Conservation (phyloP, 2,888 invertebrate genomes). For the Deroplatys truncata region DNA sequence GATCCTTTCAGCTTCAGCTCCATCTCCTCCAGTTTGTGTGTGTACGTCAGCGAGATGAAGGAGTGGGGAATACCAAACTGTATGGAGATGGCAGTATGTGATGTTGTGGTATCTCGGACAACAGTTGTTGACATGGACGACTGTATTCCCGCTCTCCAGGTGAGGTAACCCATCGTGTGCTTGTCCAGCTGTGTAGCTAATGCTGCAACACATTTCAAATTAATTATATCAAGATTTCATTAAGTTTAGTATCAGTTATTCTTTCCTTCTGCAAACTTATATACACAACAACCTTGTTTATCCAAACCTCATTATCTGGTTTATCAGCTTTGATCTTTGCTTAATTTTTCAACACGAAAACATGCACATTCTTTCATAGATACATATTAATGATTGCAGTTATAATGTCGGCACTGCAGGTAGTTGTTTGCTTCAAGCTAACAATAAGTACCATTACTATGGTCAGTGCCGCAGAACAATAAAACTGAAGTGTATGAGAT, state of each 20-base stretch:
- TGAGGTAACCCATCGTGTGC: slow-evolving; percentile 82
- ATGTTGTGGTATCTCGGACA: slow-evolving; percentile 69
- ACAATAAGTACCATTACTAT: too few relatives aligned
- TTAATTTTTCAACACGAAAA: too few relatives aligned
- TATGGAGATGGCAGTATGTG: slow-evolving; percentile 63
- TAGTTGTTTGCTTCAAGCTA: too few relatives aligned
- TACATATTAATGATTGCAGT: too few relatives aligned
- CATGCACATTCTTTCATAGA: too few relatives aligned
- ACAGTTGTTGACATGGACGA: slow-evolving; percentile 79
- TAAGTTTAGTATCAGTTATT: background rate
- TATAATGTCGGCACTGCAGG: too few relatives aligned
- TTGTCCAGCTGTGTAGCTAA: slow-evolving; percentile 83
- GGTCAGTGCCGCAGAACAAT: too few relatives aligned
- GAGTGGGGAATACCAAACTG: slow-evolving; percentile 82
- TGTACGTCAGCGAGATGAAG: slow-evolving; percentile 69
- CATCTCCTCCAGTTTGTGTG: slow-evolving; percentile 73
- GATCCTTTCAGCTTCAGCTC: slow-evolving; percentile 73
- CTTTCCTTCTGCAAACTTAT: background rate
- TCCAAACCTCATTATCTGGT: too few relatives aligned
- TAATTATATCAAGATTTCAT: background rate
- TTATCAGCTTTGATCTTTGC: too few relatives aligned
- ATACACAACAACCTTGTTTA: too few relatives aligned
- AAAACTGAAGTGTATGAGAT: too few relatives aligned
- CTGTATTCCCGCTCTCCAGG: slow-evolving; percentile 64
- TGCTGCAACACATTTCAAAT: slow-evolving; percentile 48